Evolutionary conservation across 2,888 invertebrate species (phyloP), one percentile per base, ranked within the genome.

Genomic region (Rhabditoides inermis): DNA sequence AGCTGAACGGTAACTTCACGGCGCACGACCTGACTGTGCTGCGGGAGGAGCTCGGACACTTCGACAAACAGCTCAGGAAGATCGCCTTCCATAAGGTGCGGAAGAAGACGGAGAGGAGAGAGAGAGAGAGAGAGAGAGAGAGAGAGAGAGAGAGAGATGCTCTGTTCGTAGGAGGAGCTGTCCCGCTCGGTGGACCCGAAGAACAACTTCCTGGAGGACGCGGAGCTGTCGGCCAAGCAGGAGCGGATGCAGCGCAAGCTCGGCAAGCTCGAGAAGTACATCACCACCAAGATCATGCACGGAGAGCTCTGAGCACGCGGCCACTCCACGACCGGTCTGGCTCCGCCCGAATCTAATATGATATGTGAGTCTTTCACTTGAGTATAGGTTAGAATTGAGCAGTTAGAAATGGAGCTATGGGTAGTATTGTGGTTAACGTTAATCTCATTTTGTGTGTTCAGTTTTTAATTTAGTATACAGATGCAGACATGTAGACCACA

Each of bases 31-130:
- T 63, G 37, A 53, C 51, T 26, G 37, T 54, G 10, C 41, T 63
- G 25, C 55, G 57, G 32, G 55, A 62, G 22, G 70, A 71, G 48
- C 53, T 71, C 7, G 48, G 56, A 5, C 68, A 70, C 53, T 68
- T 70, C 37, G 70, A 71, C 36, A 60, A 58, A 37, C 67, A 70
- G 27, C 37, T 69, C 40, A 59, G 51, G 48, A 67, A 71, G 39
- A 45, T 70, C 15, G 60, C 60, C n/a, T 60, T 61, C 27, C 69
- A 70, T 44, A 51, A 59, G 55, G 67, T 64, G 18, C 20, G 45
- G 12, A 10, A 1, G 22, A 32, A 15, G 10, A 7, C 18, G 1
- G 40, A 39, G 2, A 39, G 10, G 40, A 15, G 40, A 39, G 18
- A 18, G 7, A 20, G 15, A n/a, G 7, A 20, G 18, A 18, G n/a